Evolutionary conservation across 2,888 invertebrate genomes (phyloP).

Genomic region (Strigamia crassipes): DNA sequence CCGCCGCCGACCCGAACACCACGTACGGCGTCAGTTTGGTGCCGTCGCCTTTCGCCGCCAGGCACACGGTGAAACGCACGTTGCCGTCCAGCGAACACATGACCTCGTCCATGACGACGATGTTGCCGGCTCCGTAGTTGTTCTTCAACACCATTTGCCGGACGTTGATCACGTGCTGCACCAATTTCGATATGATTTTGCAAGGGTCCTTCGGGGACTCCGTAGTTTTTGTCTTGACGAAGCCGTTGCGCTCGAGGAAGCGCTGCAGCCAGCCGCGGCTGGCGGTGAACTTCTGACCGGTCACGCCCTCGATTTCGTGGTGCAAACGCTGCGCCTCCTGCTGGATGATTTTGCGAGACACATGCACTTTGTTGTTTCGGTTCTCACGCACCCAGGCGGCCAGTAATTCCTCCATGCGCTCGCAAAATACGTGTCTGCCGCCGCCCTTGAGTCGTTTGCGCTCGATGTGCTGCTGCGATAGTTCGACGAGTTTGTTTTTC

Average conservation of each 20-base stretch:
- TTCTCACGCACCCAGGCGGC: neutral
- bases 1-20: neutral
- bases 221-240: neutral
- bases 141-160: neutral
- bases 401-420: neutral
- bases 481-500: neutral
- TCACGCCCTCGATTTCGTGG: neutral
- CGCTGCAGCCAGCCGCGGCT: slow-evolving; percentile 2
- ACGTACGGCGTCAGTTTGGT: neutral
- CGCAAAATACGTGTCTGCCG: neutral
- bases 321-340: neutral
- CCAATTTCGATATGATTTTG: neutral
- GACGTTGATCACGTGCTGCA: neutral
- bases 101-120: neutral
- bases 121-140: neutral
- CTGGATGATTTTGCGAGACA: neutral
- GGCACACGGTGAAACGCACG: neutral
- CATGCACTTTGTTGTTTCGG: neutral
- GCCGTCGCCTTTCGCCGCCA: slow-evolving; percentile 7
- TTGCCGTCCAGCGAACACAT: neutral
- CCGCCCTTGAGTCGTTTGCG: neutral
- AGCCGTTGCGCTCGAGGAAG: neutral
- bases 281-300: neutral
- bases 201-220: neutral
- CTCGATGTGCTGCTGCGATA: neutral